Evolutionary conservation across 2,888 invertebrate species (phyloP), one percentile per base, ranked within the genome.

Genomic region (Agriopis marginaria): DNA sequence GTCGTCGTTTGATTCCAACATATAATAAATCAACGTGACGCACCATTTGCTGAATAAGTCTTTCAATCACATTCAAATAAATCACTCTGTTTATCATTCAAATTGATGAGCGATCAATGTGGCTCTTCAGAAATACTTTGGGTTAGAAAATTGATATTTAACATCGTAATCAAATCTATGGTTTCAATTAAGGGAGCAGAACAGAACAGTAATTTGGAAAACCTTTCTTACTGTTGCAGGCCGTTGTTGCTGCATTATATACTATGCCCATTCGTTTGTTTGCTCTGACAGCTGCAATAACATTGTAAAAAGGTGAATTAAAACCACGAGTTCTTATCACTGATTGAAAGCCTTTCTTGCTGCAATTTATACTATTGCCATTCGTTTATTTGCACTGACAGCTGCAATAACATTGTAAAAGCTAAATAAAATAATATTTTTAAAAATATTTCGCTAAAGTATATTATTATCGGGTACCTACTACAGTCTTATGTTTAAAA

Each of bases 81-180:
- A 71, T 74, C 68, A 68, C 66, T 66, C 54, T 56, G 63, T 73
- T 68, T 73, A 65, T 60, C 65, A 71, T 54, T 45, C 68, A 59
- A 49, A 63, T 69, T 61, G 72, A 64, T 61, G 72, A 69, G 60
- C 69, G 68, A 72, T 66, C 69, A 63, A 72, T 72, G 40, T 72
- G 40, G 69, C 63, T 63, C 63, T 62, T 65, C 49, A 47, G 44
- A 55, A 59, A 60, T 61, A 47, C 49, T 55, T 61, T 51, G 32
- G 51, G 47, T 64, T 53, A 63, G 53, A 65, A 64, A 67, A 61
- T 64, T 50, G 44, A 63, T 71, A 65, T 67, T 63, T 64, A 50
- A 47, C 53, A 63, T 68, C 17, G 40, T 42, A 32, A 59, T 63
- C 54, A 59, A 63, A 68, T 59, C 53, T 59, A 39, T 12, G 17